Percentiles rank a stretch among this genome's conserved stretches.
Conservation (phyloP, 2,797 vertebrate species). For the Tachyglossus aculeatus region DNA sequence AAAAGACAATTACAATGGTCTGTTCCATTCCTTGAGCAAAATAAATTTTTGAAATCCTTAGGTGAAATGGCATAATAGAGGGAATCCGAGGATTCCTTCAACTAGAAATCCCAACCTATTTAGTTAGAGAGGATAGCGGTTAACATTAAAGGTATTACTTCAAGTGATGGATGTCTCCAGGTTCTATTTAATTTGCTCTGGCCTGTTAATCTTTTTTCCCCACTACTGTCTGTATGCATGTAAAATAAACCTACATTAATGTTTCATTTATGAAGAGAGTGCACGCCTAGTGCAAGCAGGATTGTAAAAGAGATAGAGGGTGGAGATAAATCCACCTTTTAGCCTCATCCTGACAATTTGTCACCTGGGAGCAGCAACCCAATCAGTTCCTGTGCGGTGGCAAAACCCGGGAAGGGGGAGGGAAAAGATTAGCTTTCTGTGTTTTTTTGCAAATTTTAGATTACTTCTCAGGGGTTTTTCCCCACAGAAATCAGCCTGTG, state of each 20-base stretch:
- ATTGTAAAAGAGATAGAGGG: conserved; percentile 15
- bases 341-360: too few species aligned
- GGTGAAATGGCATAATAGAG: neutral
- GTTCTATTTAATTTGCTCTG: conserved; percentile 37
- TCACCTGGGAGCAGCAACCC: too few species aligned
- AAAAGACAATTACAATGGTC: neutral
- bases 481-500: too few species aligned
- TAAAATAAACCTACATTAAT: conserved; percentile 33
- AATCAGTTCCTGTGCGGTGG: too few species aligned
- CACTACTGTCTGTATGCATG: neutral
- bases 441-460: too few species aligned
- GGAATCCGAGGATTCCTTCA: neutral
- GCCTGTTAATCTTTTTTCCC: conserved; percentile 41
- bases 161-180: conserved; percentile 27
- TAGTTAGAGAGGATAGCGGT: neutral
- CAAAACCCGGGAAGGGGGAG: too few species aligned
- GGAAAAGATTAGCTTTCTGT: too few species aligned
- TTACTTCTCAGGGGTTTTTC: too few species aligned
- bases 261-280: conserved; percentile 33
- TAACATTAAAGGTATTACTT: conserved; percentile 32
- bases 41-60: conserved; percentile 16
- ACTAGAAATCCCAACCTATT: neutral
- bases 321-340: conserved; percentile 2
- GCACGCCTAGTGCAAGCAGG: conserved; percentile 18
- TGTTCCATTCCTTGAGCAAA: conserved; percentile 8